Base-by-base conservation (phyloP, 2,888 invertebrate genomes). In the Hirtodrosophila trivittata region DNA sequence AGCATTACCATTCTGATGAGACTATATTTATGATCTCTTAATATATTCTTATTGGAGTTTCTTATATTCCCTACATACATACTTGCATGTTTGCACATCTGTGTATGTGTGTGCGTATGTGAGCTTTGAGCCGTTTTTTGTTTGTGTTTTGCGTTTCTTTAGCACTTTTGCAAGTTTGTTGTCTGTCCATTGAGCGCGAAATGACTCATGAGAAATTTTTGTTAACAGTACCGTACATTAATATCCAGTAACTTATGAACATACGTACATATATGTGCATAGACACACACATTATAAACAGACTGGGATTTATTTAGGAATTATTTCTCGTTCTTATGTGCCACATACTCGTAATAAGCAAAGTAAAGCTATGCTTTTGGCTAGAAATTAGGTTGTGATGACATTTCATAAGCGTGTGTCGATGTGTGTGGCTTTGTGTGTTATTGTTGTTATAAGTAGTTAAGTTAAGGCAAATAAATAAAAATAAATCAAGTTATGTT, bases 141-240 rank as follows among this genome's bases (percentile, higher is more conserved):
- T 54, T 62, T 37, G 13, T 39, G 32, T 47, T 58, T 46, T 51
- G 46, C 50, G 54, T 49, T 56, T 59, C 14, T 59, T 51, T 58
- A 30, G 54, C 57, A 69, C 43, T 52, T 69, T 66, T 69, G 63
- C 75, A 63, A 68, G 32, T 38, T 47, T 47, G 42, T 46, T 63
- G 46, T 54, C 28, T 54, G 62, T 50, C 52, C 58, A 37, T 39
- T 26, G 52, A 60, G 37, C 45, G 41, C 55, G 30, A 49, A 66
- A 64, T 78, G 78, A 78, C 57, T 85, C 82, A 78, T 75, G 64
- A 65, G 42, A 67, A 64, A 52, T 50, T 42, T 50, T 64, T 21
- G 46, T 63, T 51, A 45, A 54, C 52, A 56, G 8, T 55, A 70
- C 49, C 45, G 42, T 52, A 42, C 25, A 51, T 43, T 28, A 14